Evolutionary conservation across 2,888 invertebrate species (phyloP).

Genomic region (Helicoverpa assulta): DNA sequence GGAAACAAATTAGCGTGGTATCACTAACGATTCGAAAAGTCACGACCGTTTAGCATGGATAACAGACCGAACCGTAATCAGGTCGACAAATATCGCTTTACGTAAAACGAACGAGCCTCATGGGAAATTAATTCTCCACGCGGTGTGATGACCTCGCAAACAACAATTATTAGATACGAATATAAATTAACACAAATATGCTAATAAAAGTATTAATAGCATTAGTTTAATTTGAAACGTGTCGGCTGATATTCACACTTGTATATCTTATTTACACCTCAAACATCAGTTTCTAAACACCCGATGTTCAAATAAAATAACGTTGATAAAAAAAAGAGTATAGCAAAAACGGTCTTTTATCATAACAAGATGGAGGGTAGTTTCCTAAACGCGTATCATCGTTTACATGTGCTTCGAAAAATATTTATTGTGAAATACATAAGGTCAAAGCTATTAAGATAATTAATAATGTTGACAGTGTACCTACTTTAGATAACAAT

Average conservation of each 20-base stretch:
- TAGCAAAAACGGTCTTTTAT: constrained; percentile 7
- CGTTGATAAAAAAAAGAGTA: background rate
- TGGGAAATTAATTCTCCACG: constrained; percentile 68
- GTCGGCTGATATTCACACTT: constrained; percentile 1
- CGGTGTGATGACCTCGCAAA: constrained; percentile 52
- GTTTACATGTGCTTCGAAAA: background rate
- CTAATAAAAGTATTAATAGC: background rate
- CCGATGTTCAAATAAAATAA: background rate
- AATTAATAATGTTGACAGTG: constrained; percentile 4
- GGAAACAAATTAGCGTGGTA: constrained; percentile 53
- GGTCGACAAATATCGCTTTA: constrained; percentile 66
- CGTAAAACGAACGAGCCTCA: constrained; percentile 57
- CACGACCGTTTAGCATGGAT: constrained; percentile 70
- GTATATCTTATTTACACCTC: background rate
- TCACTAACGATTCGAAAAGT: constrained; percentile 62
- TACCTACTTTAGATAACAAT: constrained; percentile 15
- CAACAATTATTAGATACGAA: constrained; percentile 41
- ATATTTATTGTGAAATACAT: constrained; percentile 20
- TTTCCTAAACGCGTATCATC: background rate
- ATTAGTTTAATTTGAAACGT: constrained; percentile 9
- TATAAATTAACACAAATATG: constrained; percentile 42
- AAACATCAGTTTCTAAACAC: background rate
- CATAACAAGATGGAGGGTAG: background rate
- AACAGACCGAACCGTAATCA: constrained; percentile 71
- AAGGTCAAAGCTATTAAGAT: constrained; percentile 30